Base-by-base conservation (phyloP, 2,797 vertebrate genomes). In the Cygnus olor region DNA sequence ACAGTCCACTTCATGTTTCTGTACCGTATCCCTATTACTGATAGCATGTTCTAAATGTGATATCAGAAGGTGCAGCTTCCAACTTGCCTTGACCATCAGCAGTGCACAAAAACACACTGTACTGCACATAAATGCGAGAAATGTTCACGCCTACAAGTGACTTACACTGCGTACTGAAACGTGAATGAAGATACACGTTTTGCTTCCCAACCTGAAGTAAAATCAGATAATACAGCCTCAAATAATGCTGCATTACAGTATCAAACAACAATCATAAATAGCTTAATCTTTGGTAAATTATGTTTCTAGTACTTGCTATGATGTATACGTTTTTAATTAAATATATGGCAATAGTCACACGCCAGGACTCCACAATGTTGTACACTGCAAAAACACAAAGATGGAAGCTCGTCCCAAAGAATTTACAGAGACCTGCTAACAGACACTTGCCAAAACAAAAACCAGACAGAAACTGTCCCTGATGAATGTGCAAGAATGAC, bases 141-240 rank as follows among this genome's bases (percentile, higher is more conserved):
- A n/a, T 68, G 76, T 84, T 72, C 51, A 79, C 6, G 57, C 14
- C 13, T 49, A 64, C 6, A 81, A 88, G 21, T 30, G 88, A 81
- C 44, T 70, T 60, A 49, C 20, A 19, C 24, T 64, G 27, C 27
- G 79, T n/a, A 74, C 66, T 44, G 57, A 77, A 90, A 78, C 8
- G 36, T 64, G 83, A 85, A 58, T 24, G 14, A 71, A 71, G 14
- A 71, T 17, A 65, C 2, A 81, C 3, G 68, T 32, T 57, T 44
- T 38, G n/a, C 38, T 57, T 84, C 27, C 74, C 79, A 92, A 79
- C 20, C 30, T 56, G 44, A 85, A 91, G 28, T 66, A 80, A 82
- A 74, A 83, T 93, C 63, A 87, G 63, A 90, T 68, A 21, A 81
- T 63, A 53, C 63, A 85, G 76, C 28, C 60, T 95, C 77, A 85